These are phyloP conservation scores for Papilio gigon DNA, from an alignment of 2,888 invertebrate species.

Conservation along the genomic window DNA sequence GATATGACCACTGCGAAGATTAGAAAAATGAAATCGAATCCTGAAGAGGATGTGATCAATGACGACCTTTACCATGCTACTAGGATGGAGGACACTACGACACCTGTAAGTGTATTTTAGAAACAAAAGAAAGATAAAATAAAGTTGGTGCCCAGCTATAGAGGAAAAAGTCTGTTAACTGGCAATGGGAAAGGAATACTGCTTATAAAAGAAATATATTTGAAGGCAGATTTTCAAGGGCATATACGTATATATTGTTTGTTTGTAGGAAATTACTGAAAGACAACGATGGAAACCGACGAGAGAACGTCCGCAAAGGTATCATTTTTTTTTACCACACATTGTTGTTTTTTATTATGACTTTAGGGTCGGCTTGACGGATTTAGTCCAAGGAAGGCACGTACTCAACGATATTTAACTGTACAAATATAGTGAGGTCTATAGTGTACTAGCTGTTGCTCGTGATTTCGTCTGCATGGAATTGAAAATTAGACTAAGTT, in stretches of 20 bases:
- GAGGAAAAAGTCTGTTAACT: not conserved
- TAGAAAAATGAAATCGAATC: constrained; percentile 9
- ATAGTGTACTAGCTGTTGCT: too few relatives aligned
- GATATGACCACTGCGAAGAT: constrained; percentile 14
- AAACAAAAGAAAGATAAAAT: not conserved
- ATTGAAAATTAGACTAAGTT: too few relatives aligned
- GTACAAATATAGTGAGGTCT: too few relatives aligned
- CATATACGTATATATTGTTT: not conserved
- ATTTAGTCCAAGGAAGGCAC: too few relatives aligned
- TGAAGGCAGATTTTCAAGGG: not conserved
- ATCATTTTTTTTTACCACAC: not conserved
- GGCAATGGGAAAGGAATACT: not conserved
- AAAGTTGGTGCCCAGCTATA: not conserved
- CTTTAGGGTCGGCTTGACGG: not conserved
- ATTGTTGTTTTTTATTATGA: not conserved
- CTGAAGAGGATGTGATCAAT: constrained; percentile 25
- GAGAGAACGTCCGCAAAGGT: constrained; percentile 39
- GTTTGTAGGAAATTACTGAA: constrained; percentile 28
- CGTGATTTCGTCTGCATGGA: too few relatives aligned
- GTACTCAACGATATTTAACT: too few relatives aligned
- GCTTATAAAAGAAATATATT: not conserved
- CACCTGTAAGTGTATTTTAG: constrained; percentile 10
- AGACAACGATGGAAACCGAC: constrained; percentile 38
- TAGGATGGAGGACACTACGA: constrained; percentile 18
- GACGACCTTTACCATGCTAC: constrained; percentile 22